These are phyloP conservation scores for Silurus asotus DNA, from an alignment of 2,113 vertebrate genomes.

Conservation along the genomic window DNA sequence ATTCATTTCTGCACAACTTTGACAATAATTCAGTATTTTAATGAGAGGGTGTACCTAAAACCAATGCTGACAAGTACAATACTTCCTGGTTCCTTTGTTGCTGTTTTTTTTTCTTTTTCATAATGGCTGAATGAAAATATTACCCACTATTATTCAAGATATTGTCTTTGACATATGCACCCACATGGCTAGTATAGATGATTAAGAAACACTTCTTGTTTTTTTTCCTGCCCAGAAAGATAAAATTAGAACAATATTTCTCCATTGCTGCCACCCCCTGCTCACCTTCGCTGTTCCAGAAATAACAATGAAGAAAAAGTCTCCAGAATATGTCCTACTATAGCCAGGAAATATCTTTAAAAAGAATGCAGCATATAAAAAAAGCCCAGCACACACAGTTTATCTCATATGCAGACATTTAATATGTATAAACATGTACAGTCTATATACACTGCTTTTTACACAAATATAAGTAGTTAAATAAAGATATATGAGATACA, in stretches of 20 bases:
- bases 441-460: not conserved
- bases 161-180: not conserved
- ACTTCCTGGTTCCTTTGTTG: not conserved
- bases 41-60: not conserved
- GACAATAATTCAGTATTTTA: not conserved
- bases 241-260: not conserved
- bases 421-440: slow-evolving; percentile 14
- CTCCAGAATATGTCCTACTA: not conserved
- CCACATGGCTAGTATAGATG: not conserved
- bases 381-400: not conserved
- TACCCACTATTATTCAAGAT: not conserved
- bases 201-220: not conserved
- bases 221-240: not conserved
- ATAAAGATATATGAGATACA: not conserved
- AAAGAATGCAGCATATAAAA: not conserved
- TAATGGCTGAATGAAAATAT: not conserved
- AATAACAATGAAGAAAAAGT: not conserved
- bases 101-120: not conserved
- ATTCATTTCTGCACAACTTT: not conserved
- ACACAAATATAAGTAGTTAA: not conserved
- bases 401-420: slow-evolving; percentile 18
- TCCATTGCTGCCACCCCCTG: not conserved
- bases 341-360: not conserved
- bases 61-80: not conserved
- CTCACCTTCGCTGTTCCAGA: not conserved